Conservation (phyloP, 2,888 invertebrate species). For the Sialis lutaria region DNA sequence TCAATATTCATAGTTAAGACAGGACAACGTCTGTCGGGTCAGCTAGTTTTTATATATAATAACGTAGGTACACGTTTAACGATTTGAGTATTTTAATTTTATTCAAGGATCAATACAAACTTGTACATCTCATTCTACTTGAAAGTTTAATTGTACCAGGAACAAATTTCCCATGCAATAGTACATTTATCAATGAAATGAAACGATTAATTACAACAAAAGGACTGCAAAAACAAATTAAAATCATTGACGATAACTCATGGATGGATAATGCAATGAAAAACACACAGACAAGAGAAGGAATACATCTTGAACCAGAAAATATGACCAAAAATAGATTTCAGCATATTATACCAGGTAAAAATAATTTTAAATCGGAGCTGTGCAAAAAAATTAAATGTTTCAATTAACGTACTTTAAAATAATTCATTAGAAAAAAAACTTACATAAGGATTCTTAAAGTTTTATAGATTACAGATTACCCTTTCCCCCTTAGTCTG, state of each 20-base stretch:
- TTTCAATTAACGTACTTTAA: no score
- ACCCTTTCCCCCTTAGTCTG: no score
- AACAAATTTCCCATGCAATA: constrained; percentile 22
- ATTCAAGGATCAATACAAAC: constrained; percentile 25
- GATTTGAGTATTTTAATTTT: no score
- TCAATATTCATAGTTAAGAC: no score
- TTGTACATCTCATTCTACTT: constrained; percentile 26
- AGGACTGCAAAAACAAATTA: constrained; percentile 18
- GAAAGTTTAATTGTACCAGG: constrained; percentile 23
- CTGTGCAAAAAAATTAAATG: no score
- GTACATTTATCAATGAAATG: constrained; percentile 16
- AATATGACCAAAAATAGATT: constrained; percentile 23
- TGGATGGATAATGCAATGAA: constrained; percentile 27
- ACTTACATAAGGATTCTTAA: no score
- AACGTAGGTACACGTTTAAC: no score
- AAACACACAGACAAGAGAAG: constrained; percentile 4
- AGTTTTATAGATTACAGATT: no score
- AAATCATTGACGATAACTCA: constrained; percentile 18
- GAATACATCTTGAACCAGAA: constrained; percentile 8
- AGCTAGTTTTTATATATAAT: no score
- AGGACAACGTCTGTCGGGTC: no score
- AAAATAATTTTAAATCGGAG: background rate
- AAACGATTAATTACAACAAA: constrained; percentile 16
- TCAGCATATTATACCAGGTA: constrained; percentile 22
- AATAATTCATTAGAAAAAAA: no score